phyloP scores from a whole-genome alignment of 2,888 invertebrate genomes.

The Sylvicola cinctus region DNA sequence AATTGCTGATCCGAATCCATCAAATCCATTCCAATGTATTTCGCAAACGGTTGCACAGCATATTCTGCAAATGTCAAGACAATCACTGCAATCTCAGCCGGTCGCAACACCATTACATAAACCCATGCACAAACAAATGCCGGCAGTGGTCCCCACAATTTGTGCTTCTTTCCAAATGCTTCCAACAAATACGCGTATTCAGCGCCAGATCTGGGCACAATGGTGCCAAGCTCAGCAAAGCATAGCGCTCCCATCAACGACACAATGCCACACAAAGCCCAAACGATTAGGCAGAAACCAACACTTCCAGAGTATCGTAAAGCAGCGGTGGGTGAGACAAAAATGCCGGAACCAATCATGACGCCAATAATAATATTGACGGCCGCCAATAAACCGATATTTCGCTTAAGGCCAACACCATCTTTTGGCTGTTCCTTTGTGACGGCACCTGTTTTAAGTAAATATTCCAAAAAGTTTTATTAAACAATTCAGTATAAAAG shows the following conservation, averaged over 20 bases:
- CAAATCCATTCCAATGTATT: conserved; percentile 22
- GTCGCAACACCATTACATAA: conserved; percentile 49
- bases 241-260: conserved; percentile 57
- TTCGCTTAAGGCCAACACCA: conserved; percentile 44
- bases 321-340: conserved; percentile 64
- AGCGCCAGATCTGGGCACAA: conserved; percentile 56
- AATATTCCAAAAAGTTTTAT: not conserved
- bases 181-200: conserved; percentile 63
- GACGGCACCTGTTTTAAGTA: conserved; percentile 13
- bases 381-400: conserved; percentile 61
- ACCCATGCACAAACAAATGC: conserved; percentile 62
- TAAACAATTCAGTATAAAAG: too few relatives aligned
- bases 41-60: conserved; percentile 38
- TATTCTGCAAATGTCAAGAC: conserved; percentile 59
- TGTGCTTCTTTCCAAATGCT: conserved; percentile 44
- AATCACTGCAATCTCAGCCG: conserved; percentile 59
- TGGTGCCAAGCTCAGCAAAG: conserved; percentile 62
- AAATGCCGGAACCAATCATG: conserved; percentile 82
- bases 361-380: conserved; percentile 67
- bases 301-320: conserved; percentile 57
- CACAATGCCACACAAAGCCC: conserved; percentile 57
- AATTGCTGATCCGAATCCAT: conserved; percentile 23
- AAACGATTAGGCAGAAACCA: conserved; percentile 55
- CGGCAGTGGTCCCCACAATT: conserved; percentile 48
- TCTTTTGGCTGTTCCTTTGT: conserved; percentile 17